A percentile compares a stretch with the other conserved stretches of the same genome.
Conservation (phyloP, 1,140 invertebrate genomes). For the Saccostrea glomerata region DNA sequence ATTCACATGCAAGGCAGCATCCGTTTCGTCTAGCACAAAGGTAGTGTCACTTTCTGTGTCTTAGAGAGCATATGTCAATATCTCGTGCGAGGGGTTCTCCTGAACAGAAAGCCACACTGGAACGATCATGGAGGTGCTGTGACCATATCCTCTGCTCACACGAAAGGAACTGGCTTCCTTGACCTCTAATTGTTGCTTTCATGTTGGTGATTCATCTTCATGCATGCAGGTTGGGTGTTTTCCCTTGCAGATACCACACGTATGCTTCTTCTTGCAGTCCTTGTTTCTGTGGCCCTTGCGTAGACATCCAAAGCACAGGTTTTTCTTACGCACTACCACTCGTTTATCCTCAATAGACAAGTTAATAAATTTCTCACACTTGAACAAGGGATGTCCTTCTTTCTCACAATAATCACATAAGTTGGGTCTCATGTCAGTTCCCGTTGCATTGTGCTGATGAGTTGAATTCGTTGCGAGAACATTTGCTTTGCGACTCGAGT, state of each 20-base stretch:
- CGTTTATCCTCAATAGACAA: no score
- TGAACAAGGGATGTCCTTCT: no score
- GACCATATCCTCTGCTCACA: neutral
- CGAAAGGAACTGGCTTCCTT: constrained; percentile 5
- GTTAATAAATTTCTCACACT: no score
- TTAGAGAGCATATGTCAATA: constrained; percentile 54
- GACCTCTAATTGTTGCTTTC: neutral
- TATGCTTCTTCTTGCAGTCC: constrained; percentile 50
- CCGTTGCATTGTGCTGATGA: neutral
- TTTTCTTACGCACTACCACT: constrained; percentile 50
- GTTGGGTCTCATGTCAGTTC: neutral
- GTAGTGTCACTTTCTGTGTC: constrained; percentile 56
- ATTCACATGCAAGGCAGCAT: neutral
- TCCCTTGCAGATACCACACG: constrained; percentile 45
- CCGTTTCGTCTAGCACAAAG: constrained; percentile 49
- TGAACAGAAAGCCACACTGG: constrained; percentile 57
- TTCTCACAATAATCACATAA: constrained; percentile 40
- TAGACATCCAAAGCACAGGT: constrained; percentile 56
- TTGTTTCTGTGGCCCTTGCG: constrained; percentile 48
- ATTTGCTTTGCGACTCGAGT: neutral
- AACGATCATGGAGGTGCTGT: constrained; percentile 56
- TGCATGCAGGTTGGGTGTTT: constrained; percentile 56
- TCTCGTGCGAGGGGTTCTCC: constrained; percentile 41
- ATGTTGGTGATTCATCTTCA: constrained; percentile 4
- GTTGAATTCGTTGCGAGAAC: neutral